Evolutionary conservation across 2,888 invertebrate species (phyloP).

Genomic region (Osedax fenrisi): DNA sequence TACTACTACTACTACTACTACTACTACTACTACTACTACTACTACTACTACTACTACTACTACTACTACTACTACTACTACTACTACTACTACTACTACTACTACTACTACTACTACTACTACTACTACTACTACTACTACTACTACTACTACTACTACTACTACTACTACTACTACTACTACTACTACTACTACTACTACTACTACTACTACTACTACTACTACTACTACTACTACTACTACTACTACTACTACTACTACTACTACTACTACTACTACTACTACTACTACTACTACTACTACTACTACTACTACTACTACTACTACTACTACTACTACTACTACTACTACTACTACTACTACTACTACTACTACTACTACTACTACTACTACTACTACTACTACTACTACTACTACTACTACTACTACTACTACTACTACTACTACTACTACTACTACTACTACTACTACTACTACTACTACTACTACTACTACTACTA

Average conservation of each 20-base stretch:
- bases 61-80: constrained; percentile 27
- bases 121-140: constrained; percentile 27
- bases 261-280: constrained; percentile 31
- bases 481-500: background rate
- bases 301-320: background rate
- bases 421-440: background rate
- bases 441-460: background rate
- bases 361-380: background rate
- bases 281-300: constrained; percentile 2
- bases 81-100: constrained; percentile 27
- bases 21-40: constrained; percentile 25
- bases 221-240: constrained; percentile 32
- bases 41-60: constrained; percentile 27
- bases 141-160: constrained; percentile 32
- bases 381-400: background rate
- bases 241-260: constrained; percentile 32
- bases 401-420: background rate
- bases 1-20: constrained; percentile 32
- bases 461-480: background rate
- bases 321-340: background rate
- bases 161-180: constrained; percentile 33
- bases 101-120: constrained; percentile 25
- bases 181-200: constrained; percentile 33
- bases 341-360: background rate
- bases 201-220: constrained; percentile 33